phyloP scores from a whole-genome alignment of 2,113 vertebrate genomes.

The Camelus dromedarius region DNA sequence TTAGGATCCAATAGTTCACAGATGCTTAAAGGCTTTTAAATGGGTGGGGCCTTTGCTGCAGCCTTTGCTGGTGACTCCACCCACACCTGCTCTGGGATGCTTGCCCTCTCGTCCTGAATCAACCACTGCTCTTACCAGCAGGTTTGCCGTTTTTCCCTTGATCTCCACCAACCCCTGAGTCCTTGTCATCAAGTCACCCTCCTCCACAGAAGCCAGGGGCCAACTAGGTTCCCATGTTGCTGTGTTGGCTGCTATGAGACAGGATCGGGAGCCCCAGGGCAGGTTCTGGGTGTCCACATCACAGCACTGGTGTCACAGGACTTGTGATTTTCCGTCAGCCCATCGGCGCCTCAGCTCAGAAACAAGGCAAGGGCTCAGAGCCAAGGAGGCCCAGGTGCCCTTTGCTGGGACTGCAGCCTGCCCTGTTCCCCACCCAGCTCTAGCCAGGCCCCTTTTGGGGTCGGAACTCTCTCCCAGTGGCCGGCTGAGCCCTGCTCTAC shows the following conservation, averaged over 20 bases:
- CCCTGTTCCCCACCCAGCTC: neutral
- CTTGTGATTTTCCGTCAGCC: neutral
- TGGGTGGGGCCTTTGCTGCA: neutral
- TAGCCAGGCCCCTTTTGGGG: neutral
- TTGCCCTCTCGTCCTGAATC: neutral
- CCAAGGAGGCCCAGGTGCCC: neutral
- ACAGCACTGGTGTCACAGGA: neutral
- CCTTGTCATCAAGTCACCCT: neutral
- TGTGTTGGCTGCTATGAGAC: neutral
- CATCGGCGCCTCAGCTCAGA: neutral
- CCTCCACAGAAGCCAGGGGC: neutral
- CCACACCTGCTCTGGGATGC: rapidly evolving
- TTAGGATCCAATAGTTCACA: neutral
- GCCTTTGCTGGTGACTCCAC: neutral
- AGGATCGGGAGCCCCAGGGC: neutral
- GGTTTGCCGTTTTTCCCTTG: neutral
- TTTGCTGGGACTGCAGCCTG: neutral
- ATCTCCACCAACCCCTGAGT: neutral
- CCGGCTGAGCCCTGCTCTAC: neutral
- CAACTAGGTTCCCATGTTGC: neutral
- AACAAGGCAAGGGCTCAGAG: neutral
- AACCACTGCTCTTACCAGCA: neutral
- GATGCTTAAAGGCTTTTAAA: neutral
- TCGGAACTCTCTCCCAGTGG: neutral
- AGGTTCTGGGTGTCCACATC: neutral